Conservation (phyloP, 1,140 invertebrate genomes). For the Orchesella cincta region DNA sequence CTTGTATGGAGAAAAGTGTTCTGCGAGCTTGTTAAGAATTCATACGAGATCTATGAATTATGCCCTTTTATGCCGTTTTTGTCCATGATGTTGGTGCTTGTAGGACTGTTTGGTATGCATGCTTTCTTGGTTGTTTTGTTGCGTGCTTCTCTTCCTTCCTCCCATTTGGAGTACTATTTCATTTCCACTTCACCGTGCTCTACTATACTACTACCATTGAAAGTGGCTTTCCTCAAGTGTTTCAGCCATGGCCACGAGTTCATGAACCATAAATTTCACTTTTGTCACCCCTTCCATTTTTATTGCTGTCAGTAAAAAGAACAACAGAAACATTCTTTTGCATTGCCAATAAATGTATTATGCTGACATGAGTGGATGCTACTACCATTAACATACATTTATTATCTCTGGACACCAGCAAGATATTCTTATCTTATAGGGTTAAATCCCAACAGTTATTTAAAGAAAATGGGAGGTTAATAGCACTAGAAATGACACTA, state of each 20-base stretch:
- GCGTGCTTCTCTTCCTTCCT: not conserved
- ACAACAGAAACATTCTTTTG: too few species aligned
- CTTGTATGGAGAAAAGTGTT: not conserved
- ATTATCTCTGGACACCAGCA: too few species aligned
- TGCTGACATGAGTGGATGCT: too few species aligned
- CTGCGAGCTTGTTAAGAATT: constrained; percentile 1
- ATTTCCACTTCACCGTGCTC: not conserved
- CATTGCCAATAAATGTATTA: too few species aligned
- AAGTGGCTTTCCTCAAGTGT: constrained; percentile 21
- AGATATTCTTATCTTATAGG: too few species aligned
- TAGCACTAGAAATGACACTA: too few species aligned
- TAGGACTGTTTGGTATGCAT: not conserved
- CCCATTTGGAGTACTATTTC: not conserved
- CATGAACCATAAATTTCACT: constrained; percentile 25
- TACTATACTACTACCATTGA: not conserved
- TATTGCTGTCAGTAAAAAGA: too few species aligned
- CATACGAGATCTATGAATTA: not conserved
- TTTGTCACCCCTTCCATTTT: constrained; percentile 22
- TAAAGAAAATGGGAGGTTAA: too few species aligned
- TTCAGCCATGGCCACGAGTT: constrained; percentile 22
- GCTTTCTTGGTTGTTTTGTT: constrained; percentile 11
- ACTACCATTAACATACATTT: too few species aligned
- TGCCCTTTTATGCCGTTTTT: not conserved
- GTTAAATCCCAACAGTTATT: too few species aligned
- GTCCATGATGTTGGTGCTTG: not conserved